phyloP scores from a whole-genome alignment of 2,797 vertebrate species.

The Chelonia mydas region DNA sequence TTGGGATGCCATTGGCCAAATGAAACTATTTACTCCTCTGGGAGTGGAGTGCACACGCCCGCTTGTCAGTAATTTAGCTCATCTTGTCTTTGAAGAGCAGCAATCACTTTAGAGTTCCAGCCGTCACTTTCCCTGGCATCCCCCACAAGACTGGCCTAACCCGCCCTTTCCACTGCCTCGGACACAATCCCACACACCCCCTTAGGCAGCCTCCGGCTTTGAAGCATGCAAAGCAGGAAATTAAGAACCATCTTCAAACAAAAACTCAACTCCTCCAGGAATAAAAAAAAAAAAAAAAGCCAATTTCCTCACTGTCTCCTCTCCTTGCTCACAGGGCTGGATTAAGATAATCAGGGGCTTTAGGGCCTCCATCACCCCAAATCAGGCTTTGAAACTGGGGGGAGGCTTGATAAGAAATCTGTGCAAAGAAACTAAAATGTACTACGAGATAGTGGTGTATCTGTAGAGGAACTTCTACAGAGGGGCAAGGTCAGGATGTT shows the following conservation, averaged over 20 bases:
- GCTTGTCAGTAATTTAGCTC: conserved; percentile 7
- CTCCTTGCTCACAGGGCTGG: not conserved
- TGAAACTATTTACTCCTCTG: not conserved
- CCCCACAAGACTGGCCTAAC: not conserved
- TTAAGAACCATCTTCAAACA: conserved; percentile 45
- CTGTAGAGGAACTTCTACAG: not conserved
- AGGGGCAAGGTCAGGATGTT: no score
- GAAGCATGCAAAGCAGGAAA: conserved; percentile 41
- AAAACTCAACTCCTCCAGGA: not conserved
- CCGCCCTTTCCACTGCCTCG: not conserved
- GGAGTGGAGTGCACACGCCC: not conserved
- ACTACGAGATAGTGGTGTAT: not conserved
- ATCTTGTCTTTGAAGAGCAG: not conserved
- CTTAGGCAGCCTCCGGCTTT: not conserved
- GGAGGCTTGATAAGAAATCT: not conserved
- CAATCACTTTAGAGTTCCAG: not conserved
- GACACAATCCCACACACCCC: not conserved
- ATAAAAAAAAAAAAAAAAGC: not conserved
- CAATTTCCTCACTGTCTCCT: conserved; percentile 25
- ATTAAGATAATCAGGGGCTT: not conserved
- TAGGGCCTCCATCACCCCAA: not conserved
- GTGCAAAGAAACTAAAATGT: not conserved
- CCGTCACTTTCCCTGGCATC: not conserved
- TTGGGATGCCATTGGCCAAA: not conserved
- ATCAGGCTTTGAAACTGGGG: not conserved